phyloP scores from a whole-genome alignment of 2,888 invertebrate species.

The Electrophaes corylata region DNA sequence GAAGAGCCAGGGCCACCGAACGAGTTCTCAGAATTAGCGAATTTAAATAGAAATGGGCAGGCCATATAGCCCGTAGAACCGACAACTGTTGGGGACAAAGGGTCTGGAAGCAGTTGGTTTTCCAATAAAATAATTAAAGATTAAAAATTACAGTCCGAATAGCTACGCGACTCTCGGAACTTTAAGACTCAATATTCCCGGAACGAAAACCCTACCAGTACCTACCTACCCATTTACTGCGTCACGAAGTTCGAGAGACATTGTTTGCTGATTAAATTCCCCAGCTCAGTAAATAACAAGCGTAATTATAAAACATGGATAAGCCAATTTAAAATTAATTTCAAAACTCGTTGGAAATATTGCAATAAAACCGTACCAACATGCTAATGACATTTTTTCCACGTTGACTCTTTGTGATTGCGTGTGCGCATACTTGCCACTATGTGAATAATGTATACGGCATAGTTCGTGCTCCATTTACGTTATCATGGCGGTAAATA shows the following conservation, averaged over 20 bases:
- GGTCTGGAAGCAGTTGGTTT: too few relatives aligned
- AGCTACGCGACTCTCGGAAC: too few relatives aligned
- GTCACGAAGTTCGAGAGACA: slow-evolving; percentile 2
- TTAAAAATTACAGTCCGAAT: too few relatives aligned
- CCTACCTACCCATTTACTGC: too few relatives aligned
- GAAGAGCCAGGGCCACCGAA: too few relatives aligned
- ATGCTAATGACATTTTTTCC: slow-evolving; percentile 74
- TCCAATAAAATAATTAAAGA: too few relatives aligned
- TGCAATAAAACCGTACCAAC: slow-evolving; percentile 31
- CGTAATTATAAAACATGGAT: slow-evolving; percentile 21
- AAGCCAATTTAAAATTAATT: slow-evolving; percentile 27
- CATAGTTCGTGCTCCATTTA: slow-evolving; percentile 78
- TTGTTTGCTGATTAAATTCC: slow-evolving; percentile 10
- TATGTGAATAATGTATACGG: slow-evolving; percentile 69
- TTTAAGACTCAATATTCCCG: too few relatives aligned
- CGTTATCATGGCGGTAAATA: slow-evolving; percentile 74
- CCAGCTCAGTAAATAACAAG: slow-evolving; percentile 14
- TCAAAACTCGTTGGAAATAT: slow-evolving; percentile 32
- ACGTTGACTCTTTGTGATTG: slow-evolving; percentile 58
- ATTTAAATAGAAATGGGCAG: too few relatives aligned
- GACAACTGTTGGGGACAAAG: too few relatives aligned
- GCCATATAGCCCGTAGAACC: too few relatives aligned
- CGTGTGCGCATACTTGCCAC: slow-evolving; percentile 66
- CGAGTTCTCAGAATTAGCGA: too few relatives aligned
- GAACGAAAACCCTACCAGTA: too few relatives aligned